Evolutionary conservation across 2,113 vertebrate genomes (phyloP).

Genomic region (Oplegnathus fasciatus): DNA sequence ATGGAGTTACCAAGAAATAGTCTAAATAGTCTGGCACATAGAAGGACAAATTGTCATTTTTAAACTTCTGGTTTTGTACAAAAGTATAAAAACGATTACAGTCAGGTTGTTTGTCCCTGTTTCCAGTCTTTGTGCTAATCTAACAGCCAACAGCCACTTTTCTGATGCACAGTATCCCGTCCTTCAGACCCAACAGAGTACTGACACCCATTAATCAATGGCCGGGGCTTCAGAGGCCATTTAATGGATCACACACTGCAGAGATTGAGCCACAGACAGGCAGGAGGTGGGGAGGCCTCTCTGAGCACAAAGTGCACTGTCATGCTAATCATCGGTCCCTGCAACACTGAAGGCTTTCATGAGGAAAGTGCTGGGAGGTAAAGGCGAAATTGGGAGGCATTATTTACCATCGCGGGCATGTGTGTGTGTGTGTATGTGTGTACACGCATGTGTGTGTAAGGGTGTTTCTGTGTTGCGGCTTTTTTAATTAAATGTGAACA

Average conservation of each 20-base stretch:
- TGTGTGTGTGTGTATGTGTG: slow-evolving; percentile 19
- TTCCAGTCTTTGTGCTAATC: slow-evolving; percentile 1
- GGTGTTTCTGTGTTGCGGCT: slow-evolving; percentile 46
- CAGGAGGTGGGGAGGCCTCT: slow-evolving; percentile 52
- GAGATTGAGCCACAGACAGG: slow-evolving; percentile 38
- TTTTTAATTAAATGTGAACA: slow-evolving; percentile 72
- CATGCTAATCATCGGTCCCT: slow-evolving; percentile 72
- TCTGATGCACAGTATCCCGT: slow-evolving; percentile 51
- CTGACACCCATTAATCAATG: slow-evolving; percentile 74
- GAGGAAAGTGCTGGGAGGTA: slow-evolving; percentile 40
- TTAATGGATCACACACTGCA: slow-evolving; percentile 67
- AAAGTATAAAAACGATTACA: slow-evolving; percentile 1
- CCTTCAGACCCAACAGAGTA: slow-evolving; percentile 56
- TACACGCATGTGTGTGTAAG: slow-evolving; percentile 7
- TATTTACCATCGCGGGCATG: slow-evolving; percentile 50
- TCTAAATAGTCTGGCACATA: neutral
- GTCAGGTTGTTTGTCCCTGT: neutral
- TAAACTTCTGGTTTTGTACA: neutral
- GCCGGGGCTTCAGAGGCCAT: slow-evolving; percentile 60
- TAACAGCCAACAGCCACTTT: slow-evolving; percentile 43
- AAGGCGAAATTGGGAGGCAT: slow-evolving; percentile 42
- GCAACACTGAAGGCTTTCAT: slow-evolving; percentile 55
- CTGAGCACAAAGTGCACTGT: slow-evolving; percentile 71
- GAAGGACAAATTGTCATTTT: neutral
- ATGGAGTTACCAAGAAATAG: neutral